phyloP scores from a whole-genome alignment of 1,140 invertebrate genomes.

The Diploscapter pachys region DNA sequence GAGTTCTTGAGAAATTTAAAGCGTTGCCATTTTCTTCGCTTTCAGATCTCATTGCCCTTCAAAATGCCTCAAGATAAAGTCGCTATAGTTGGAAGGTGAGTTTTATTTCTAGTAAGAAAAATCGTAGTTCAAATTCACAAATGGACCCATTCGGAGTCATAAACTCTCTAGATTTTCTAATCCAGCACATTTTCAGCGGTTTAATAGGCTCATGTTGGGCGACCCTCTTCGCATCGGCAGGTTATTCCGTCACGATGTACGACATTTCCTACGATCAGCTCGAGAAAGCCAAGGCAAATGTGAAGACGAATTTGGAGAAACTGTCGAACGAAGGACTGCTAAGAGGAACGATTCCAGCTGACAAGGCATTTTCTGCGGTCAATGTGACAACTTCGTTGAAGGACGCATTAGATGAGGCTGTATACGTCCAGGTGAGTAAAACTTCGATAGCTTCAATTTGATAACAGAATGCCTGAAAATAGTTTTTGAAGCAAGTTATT shows the following conservation, averaged over 20 bases:
- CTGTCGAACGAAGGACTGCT: conserved; percentile 27
- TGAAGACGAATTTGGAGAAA: conserved; percentile 25
- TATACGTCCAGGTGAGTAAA: conserved; percentile 24
- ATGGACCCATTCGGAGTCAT: no score
- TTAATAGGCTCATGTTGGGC: conserved; percentile 35
- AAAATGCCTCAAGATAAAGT: conserved; percentile 20
- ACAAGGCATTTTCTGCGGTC: conserved; percentile 15
- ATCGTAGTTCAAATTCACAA: neutral
- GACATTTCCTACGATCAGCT: conserved; percentile 26
- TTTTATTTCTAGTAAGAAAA: conserved; percentile 7
- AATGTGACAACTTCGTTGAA: conserved; percentile 18
- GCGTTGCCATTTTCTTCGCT: no score
- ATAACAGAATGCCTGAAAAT: no score
- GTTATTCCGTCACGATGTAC: conserved; percentile 33
- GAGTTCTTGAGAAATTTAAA: no score
- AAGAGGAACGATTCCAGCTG: conserved; percentile 9
- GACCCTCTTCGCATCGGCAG: conserved; percentile 28
- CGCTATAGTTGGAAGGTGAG: conserved; percentile 32
- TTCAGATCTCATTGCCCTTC: neutral
- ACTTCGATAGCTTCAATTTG: neutral
- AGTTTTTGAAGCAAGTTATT: no score
- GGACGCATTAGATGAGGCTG: conserved; percentile 20
- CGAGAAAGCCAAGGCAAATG: conserved; percentile 2
- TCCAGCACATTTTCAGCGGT: conserved; percentile 22
- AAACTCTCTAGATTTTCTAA: neutral